phyloP scores from a whole-genome alignment of 2,888 invertebrate genomes.

The Aquatica leii region DNA sequence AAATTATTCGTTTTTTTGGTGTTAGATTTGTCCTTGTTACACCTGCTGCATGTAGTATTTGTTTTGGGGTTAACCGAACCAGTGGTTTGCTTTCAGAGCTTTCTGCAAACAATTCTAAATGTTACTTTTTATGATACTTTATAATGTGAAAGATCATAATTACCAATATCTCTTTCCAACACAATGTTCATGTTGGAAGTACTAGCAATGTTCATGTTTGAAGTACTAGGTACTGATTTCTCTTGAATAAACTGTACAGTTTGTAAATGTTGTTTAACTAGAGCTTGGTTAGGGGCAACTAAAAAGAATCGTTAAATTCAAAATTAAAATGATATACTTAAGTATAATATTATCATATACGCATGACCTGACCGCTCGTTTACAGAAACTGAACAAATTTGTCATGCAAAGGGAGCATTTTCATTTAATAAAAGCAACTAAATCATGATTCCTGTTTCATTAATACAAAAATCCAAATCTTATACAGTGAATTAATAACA shows the following conservation, averaged over 20 bases:
- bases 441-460: conserved; percentile 1
- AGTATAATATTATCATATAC: conserved; percentile 1
- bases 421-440: conserved; percentile 2
- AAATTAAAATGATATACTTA: not conserved
- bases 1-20: conserved; percentile 3
- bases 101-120: conserved; percentile 3
- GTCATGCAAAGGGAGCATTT: not conserved
- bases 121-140: conserved; percentile 1
- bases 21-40: not conserved
- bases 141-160: conserved; percentile 3
- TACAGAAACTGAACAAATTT: conserved; percentile 3
- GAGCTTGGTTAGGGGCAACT: not conserved
- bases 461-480: conserved; percentile 5
- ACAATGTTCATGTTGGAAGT: conserved; percentile 3
- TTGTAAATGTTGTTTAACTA: not conserved
- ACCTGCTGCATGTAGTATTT: conserved; percentile 2
- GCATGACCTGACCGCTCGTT: conserved; percentile 5
- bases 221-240: not conserved
- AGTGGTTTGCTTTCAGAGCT: conserved; percentile 2
- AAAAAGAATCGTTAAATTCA: conserved; percentile 1
- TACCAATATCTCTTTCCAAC: conserved; percentile 3
- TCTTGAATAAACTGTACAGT: conserved; percentile 3
- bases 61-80: conserved; percentile 1
- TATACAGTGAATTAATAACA: conserved; percentile 1
- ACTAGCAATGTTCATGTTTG: no score